These are phyloP conservation scores for Sebastes vulpes DNA, from an alignment of 2,797 vertebrate genomes.

Conservation along the genomic window DNA sequence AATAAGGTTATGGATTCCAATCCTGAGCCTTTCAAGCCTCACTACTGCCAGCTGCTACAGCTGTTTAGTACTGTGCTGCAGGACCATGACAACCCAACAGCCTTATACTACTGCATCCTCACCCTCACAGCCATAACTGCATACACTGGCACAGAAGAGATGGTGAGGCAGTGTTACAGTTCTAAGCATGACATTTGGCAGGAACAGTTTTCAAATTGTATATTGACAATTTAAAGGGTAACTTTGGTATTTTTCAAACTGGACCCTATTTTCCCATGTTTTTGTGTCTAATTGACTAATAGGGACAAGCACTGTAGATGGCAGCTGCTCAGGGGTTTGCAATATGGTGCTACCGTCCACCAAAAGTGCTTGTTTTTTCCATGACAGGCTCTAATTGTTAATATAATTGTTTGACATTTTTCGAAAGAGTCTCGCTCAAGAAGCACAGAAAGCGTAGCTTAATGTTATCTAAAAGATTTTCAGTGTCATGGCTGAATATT, in stretches of 20 bases:
- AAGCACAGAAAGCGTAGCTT: no score
- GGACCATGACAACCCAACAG: constrained; percentile 84
- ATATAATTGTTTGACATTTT: not conserved
- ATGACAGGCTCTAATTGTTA: not conserved
- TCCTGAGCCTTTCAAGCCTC: constrained; percentile 88
- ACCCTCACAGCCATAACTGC: constrained; percentile 86
- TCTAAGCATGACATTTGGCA: not conserved
- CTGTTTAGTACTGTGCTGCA: constrained; percentile 86
- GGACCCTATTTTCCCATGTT: not conserved
- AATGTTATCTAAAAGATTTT: no score
- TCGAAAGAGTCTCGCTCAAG: not conserved
- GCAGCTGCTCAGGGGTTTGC: not conserved
- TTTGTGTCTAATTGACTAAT: not conserved
- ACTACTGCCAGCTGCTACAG: constrained; percentile 88
- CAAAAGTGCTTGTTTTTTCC: not conserved
- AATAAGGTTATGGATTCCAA: constrained; percentile 90
- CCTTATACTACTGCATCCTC: constrained; percentile 90
- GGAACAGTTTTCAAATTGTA: not conserved
- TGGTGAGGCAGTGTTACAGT: constrained; percentile 80
- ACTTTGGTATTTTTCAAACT: not conserved
- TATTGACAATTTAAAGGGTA: not conserved
- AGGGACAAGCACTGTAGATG: not conserved
- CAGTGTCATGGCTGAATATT: no score
- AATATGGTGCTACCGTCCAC: not conserved
- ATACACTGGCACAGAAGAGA: constrained; percentile 85